A percentile compares a stretch with the other conserved stretches of the same genome.
Conservation (phyloP, 2,888 invertebrate genomes). For the Caenorhabditis virilis region DNA sequence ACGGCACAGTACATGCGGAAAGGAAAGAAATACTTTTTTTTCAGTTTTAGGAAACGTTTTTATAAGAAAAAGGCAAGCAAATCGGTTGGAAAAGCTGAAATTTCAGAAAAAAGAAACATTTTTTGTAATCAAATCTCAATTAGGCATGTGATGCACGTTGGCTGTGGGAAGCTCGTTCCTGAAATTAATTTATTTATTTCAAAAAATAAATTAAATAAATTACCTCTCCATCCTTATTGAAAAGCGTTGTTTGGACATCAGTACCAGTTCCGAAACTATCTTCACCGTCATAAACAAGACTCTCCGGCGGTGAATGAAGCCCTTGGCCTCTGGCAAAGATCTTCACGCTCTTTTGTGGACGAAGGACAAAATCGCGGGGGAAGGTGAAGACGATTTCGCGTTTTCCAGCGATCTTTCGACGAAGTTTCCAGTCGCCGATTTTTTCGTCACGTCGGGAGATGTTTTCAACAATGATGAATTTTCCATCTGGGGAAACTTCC, state of each 20-base stretch:
- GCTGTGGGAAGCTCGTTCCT: conserved; percentile 66
- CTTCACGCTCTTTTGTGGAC: conserved; percentile 61
- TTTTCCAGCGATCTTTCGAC: conserved; percentile 69
- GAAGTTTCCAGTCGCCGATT: conserved; percentile 69
- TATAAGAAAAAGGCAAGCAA: neutral
- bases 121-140: too few species aligned
- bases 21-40: neutral
- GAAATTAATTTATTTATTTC: conserved; percentile 37
- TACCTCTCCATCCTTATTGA: conserved; percentile 68
- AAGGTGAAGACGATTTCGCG: conserved; percentile 61
- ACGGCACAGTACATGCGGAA: too few species aligned
- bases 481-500: conserved; percentile 71
- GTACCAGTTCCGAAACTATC: conserved; percentile 67
- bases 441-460: conserved; percentile 68
- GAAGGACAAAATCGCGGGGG: conserved; percentile 56
- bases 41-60: neutral
- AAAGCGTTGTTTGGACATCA: conserved; percentile 68
- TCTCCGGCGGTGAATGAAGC: conserved; percentile 64
- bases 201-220: too few species aligned
- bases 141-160: conserved; percentile 49
- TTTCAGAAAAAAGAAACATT: neutral
- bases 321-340: conserved; percentile 67
- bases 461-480: conserved; percentile 69
- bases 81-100: neutral
- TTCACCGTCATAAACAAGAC: conserved; percentile 65